A percentile compares a stretch with the other conserved stretches of the same genome.
These are phyloP conservation scores for Didymodactylos carnosus DNA, from an alignment of 2,888 invertebrate genomes.

Conservation along the genomic window DNA sequence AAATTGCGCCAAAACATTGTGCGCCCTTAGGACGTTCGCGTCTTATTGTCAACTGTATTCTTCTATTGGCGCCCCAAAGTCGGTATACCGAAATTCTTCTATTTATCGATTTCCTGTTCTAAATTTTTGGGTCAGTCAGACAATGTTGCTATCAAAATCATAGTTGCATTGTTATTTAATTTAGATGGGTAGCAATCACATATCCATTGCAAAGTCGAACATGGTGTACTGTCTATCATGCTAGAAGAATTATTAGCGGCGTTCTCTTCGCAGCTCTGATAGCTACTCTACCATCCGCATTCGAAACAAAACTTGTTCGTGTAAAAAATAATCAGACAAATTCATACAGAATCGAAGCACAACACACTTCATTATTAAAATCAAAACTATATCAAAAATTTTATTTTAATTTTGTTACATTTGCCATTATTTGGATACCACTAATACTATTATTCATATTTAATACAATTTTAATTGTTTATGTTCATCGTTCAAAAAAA, in stretches of 20 bases:
- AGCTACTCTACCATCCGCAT: slow-evolving; percentile 46
- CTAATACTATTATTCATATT: slow-evolving; percentile 49
- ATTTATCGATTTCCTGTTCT: no score
- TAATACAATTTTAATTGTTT: slow-evolving; percentile 49
- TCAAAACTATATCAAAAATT: background rate
- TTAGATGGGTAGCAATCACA: background rate
- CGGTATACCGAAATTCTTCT: no score
- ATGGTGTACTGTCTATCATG: slow-evolving; percentile 49
- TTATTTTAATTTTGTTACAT: slow-evolving; percentile 19
- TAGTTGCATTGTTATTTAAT: no score
- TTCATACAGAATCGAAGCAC: background rate
- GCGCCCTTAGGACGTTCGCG: no score
- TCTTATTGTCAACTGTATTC: no score
- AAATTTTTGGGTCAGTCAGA: no score
- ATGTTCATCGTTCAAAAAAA: slow-evolving; percentile 30
- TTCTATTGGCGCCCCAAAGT: no score
- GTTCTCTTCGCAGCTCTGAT: slow-evolving; percentile 44
- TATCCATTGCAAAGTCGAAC: slow-evolving; percentile 47
- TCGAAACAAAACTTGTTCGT: slow-evolving; percentile 37
- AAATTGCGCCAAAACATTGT: no score
- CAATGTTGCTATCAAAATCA: no score
- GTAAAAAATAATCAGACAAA: background rate
- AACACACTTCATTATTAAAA: background rate
- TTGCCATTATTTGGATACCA: slow-evolving; percentile 49
- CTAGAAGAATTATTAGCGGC: slow-evolving; percentile 45